phyloP scores from a whole-genome alignment of 2,797 vertebrate genomes.

The Oreochromis mossambicus region DNA sequence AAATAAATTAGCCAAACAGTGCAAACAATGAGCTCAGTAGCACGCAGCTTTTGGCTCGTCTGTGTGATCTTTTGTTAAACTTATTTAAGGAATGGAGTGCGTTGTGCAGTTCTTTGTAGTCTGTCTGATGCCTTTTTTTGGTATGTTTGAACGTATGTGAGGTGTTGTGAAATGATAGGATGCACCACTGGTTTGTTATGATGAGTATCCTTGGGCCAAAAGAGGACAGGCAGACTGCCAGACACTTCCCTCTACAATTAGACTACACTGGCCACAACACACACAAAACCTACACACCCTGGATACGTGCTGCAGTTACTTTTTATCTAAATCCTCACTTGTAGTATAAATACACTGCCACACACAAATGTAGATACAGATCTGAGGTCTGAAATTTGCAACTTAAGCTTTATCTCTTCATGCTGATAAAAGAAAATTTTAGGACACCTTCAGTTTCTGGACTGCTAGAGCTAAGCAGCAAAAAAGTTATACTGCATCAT shows the following conservation, averaged over 20 bases:
- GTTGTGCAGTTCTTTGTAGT: not conserved
- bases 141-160: not conserved
- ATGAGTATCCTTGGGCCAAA: constrained; percentile 39
- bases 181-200: constrained; percentile 26
- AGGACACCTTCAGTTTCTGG: not conserved
- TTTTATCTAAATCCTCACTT: not conserved
- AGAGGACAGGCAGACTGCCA: constrained; percentile 40
- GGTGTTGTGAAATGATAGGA: constrained; percentile 45
- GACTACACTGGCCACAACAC: constrained; percentile 24
- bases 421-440: not conserved
- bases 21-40: not conserved
- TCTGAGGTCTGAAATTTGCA: not conserved
- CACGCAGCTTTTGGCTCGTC: not conserved
- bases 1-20: constrained; percentile 16
- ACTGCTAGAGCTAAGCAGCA: not conserved
- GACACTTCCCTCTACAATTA: constrained; percentile 65
- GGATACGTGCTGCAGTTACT: not conserved
- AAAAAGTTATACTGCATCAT: not conserved
- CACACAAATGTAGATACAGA: not conserved
- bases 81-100: not conserved
- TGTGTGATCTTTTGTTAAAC: not conserved
- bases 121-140: not conserved
- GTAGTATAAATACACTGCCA: not conserved
- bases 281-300: not conserved
- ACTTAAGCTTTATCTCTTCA: not conserved